Conservation (phyloP, 2,888 invertebrate species). For the Colostygia pectinataria region DNA sequence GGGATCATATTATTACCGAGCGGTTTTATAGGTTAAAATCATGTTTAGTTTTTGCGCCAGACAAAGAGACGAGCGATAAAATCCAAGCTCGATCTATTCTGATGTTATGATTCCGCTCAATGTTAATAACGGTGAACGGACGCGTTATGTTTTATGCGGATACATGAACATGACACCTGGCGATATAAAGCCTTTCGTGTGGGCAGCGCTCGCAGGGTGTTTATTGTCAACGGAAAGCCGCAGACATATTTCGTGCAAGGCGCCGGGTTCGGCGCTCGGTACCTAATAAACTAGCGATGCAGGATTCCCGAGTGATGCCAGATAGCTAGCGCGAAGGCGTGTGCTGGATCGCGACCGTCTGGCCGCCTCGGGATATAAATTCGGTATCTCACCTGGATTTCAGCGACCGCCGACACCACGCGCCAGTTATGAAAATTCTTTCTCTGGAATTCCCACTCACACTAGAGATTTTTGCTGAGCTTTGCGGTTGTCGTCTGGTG, state of each 20-base stretch:
- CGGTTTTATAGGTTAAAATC: constrained; percentile 13
- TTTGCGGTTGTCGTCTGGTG: constrained; percentile 72
- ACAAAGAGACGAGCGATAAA: constrained; percentile 26
- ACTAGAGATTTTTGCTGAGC: constrained; percentile 77
- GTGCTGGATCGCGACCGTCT: constrained; percentile 53
- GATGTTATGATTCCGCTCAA: constrained; percentile 38
- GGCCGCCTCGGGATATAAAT: constrained; percentile 64
- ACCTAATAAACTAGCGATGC: constrained; percentile 60
- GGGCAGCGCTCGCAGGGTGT: constrained; percentile 58
- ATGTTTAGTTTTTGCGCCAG: constrained; percentile 25
- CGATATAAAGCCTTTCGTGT: constrained; percentile 62
- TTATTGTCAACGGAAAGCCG: constrained; percentile 59
- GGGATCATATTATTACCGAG: constrained; percentile 26
- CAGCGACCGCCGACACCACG: constrained; percentile 55
- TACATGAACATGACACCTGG: constrained; percentile 60
- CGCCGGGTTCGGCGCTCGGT: constrained; percentile 41
- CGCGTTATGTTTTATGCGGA: constrained; percentile 54
- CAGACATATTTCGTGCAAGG: constrained; percentile 60
- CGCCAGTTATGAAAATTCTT: constrained; percentile 80
- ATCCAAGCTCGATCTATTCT: constrained; percentile 32
- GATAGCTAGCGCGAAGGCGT: constrained; percentile 27
- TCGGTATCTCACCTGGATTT: constrained; percentile 67
- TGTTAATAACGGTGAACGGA: constrained; percentile 49
- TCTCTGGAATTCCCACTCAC: constrained; percentile 73
- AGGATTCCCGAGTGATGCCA: constrained; percentile 48